Conservation (phyloP, 2,888 invertebrate species). For the Cephus pygmeus region DNA sequence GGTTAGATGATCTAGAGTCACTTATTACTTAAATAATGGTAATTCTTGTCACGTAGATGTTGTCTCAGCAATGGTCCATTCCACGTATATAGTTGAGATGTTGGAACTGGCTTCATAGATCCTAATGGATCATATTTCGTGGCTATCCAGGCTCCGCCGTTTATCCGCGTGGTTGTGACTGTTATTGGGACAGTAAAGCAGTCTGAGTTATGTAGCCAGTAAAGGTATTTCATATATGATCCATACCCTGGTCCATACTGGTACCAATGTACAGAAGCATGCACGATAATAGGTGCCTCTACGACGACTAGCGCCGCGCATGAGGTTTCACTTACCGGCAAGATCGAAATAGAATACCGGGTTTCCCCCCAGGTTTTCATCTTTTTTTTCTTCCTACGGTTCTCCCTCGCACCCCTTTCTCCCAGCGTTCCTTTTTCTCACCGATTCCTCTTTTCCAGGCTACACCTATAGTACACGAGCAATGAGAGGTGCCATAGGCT, state of each 20-base stretch:
- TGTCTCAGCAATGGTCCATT: constrained; percentile 26
- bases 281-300: constrained; percentile 1
- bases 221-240: background rate
- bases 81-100: background rate
- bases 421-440: background rate
- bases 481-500: background rate
- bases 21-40: constrained; percentile 9
- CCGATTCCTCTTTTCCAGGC: background rate
- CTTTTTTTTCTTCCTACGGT: background rate
- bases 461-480: background rate
- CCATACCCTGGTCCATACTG: background rate
- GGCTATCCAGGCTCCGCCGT: constrained; percentile 12
- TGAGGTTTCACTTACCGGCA: constrained; percentile 22
- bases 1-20: background rate
- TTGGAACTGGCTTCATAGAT: background rate
- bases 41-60: constrained; percentile 50
- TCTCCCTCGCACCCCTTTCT: background rate
- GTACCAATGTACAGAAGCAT: background rate
- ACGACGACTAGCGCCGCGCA: constrained; percentile 12
- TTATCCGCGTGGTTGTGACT: constrained; percentile 18
- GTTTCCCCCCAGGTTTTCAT: background rate
- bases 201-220: constrained; percentile 19
- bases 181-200: constrained; percentile 14
- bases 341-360: constrained; percentile 19
- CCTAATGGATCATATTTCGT: constrained; percentile 25